Percentiles rank a stretch among this genome's conserved stretches.
Evolutionary conservation across 2,113 vertebrate species (phyloP).

Genomic region (Erythrocercus mccallii): DNA sequence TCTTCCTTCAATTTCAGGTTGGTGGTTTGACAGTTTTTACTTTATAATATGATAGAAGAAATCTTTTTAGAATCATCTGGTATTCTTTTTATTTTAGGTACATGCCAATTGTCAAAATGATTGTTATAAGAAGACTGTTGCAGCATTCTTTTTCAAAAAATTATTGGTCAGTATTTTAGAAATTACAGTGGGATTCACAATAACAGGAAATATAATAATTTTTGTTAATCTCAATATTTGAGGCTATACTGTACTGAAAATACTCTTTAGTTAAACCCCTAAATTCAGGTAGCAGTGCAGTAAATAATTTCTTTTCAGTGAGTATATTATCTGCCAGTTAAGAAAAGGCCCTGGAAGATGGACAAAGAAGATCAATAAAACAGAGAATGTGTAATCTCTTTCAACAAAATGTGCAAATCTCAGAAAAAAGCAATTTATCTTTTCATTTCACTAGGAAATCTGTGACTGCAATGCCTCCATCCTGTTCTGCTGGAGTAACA

Average conservation of each 20-base stretch:
- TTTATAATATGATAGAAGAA: background rate
- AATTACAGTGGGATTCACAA: background rate
- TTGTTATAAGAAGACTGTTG: background rate
- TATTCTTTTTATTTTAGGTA: background rate
- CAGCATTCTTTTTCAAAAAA: background rate
- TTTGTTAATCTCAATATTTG: background rate
- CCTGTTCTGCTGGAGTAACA: background rate
- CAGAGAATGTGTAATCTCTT: background rate
- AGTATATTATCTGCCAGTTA: background rate
- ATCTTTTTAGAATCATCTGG: background rate
- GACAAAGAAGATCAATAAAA: conserved; percentile 3
- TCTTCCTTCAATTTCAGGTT: background rate
- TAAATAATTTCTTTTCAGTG: background rate
- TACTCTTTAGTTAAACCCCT: background rate
- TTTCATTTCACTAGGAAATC: background rate
- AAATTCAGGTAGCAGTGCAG: background rate
- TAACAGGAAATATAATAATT: background rate
- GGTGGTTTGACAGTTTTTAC: accelerated
- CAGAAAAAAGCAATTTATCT: background rate
- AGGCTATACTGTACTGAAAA: background rate
- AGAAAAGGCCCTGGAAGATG: background rate
- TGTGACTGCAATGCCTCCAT: background rate
- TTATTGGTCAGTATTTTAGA: background rate
- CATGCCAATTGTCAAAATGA: background rate
- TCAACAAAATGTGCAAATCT: background rate